These are phyloP conservation scores for Clupea harengus DNA, from an alignment of 2,113 vertebrate genomes.

Conservation along the genomic window DNA sequence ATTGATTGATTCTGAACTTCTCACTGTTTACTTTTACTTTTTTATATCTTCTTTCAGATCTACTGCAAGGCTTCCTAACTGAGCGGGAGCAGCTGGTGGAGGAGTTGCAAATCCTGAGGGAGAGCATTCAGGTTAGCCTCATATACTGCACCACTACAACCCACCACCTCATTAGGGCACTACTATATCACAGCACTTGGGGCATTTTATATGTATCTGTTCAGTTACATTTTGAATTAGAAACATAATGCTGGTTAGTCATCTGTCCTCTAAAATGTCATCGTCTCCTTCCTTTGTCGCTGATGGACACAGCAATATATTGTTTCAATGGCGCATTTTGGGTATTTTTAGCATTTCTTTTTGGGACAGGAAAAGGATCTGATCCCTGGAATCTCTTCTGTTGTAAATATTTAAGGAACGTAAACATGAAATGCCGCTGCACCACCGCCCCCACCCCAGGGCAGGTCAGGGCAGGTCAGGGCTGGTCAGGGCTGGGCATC, in stretches of 20 bases:
- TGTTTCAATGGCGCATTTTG: neutral
- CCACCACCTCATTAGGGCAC: neutral
- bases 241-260: neutral
- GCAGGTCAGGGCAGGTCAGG: neutral
- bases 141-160: neutral
- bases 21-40: conserved; percentile 23
- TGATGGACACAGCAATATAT: neutral
- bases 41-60: conserved; percentile 54
- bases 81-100: conserved; percentile 48
- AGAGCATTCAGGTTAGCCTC: conserved; percentile 64
- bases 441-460: neutral
- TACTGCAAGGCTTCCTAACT: conserved; percentile 62
- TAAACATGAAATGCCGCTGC: conserved; percentile 57
- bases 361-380: neutral
- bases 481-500: neutral
- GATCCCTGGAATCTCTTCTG: neutral
- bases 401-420: conserved; percentile 10
- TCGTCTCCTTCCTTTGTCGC: neutral
- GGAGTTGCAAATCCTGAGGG: conserved; percentile 65
- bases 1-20: neutral
- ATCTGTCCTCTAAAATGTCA: neutral
- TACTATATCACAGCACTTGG: neutral
- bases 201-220: neutral
- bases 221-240: neutral
- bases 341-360: neutral